Base-by-base conservation (phyloP, 1,140 invertebrate genomes). In the Sycophila sp. region DNA sequence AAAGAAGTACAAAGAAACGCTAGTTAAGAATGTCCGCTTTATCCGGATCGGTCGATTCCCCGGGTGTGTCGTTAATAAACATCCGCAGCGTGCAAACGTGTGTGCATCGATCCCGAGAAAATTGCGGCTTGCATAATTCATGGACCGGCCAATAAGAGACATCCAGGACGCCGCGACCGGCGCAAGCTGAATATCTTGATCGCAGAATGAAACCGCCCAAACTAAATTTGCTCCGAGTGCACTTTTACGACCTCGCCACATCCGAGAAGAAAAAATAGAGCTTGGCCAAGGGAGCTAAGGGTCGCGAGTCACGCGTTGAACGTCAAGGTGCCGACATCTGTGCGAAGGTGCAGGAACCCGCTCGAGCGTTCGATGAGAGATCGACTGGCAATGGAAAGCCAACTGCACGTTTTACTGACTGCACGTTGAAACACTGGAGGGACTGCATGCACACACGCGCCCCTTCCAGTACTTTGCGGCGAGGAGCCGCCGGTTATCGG, bases 261-360 rank as follows among this genome's bases (percentile, higher is more conserved):
- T 40, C 3, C 38, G 38, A n/a, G n/a, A n/a, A n/a, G n/a, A n/a
- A n/a, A n/a, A n/a, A n/a, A n/a, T n/a, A n/a, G 4, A 6, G 40
- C 40, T 42, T 42, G n/a, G 40, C 40, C 40, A 6, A 15, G 47
- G 47, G 2, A 22, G n/a, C n/a, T 5, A n/a, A 15, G 42, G 4
- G 6, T 47, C 19, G 19, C 42, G 15, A 13, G 15, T 42, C 4
- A 26, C 26, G 49, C 28, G 55, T 60, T 62, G 56, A 51, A 69
- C 55, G 49, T 55, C 70, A 67, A 75, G 59, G 80, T 85, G 82
- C 78, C 81, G 84, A 86, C 85, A 86, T 86, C 85, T 86, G 80
- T 86, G 81, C 78, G 82, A 58, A 71, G 71, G 47, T 75, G 72
- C 71, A 63, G 75, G 80, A 81, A 86, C 80, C 78, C 77, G 68